phyloP scores from a whole-genome alignment of 2,888 invertebrate genomes.

The Byasa hedistus region DNA sequence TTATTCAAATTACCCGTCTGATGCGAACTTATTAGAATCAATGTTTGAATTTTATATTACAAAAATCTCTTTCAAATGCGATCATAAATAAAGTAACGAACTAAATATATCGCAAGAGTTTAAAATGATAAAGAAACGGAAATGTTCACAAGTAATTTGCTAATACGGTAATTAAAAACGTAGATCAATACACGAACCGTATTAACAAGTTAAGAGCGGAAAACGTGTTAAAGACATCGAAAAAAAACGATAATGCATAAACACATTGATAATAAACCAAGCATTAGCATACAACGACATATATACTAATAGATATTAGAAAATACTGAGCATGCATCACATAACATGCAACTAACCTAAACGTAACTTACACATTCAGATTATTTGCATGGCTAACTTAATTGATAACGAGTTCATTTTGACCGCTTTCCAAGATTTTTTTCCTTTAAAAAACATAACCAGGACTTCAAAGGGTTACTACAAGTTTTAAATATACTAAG shows the following conservation, averaged over 20 bases:
- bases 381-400: not conserved
- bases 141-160: slow-evolving; percentile 7
- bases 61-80: too few species aligned
- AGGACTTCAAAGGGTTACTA: slow-evolving; percentile 52
- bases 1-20: not conserved
- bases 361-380: not conserved
- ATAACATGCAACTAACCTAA: slow-evolving; percentile 6
- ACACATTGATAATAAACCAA: not conserved
- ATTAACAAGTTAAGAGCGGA: slow-evolving; percentile 15
- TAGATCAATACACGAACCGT: not conserved
- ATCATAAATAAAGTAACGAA: not conserved
- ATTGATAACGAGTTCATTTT: slow-evolving; percentile 28
- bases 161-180: slow-evolving; percentile 3
- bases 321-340: slow-evolving; percentile 14
- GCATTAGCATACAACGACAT: not conserved
- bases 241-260: not conserved
- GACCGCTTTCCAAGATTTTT: slow-evolving; percentile 43
- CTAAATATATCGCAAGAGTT: slow-evolving; percentile 9
- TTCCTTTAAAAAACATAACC: slow-evolving; percentile 43
- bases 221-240: not conserved
- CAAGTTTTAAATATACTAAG: slow-evolving; percentile 55
- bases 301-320: not conserved
- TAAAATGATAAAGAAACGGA: slow-evolving; percentile 5
- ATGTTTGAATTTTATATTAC: not conserved
- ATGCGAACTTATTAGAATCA: slow-evolving; percentile 2